Evolutionary conservation across 2,113 vertebrate genomes (phyloP).

Genomic region (Leucoraja erinaceus): DNA sequence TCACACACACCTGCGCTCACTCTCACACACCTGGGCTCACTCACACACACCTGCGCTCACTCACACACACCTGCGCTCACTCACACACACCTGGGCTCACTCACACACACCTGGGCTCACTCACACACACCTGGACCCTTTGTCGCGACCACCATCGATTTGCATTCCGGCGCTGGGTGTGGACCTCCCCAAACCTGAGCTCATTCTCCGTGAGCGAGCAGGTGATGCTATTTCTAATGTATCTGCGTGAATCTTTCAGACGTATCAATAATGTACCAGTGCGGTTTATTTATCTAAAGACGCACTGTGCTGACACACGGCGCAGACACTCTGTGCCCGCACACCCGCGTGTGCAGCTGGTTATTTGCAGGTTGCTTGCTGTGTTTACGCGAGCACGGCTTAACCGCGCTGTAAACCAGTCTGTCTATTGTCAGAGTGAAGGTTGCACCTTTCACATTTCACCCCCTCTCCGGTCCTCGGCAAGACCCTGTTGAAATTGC

Average conservation of each 20-base stretch:
- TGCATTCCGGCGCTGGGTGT: not conserved
- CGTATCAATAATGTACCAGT: not conserved
- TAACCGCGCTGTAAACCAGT: not conserved
- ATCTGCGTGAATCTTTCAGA: not conserved
- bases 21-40: no score
- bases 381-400: not conserved
- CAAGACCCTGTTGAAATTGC: no score
- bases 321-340: no score
- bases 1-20: not conserved
- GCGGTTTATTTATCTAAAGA: not conserved
- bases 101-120: not conserved
- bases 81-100: not conserved
- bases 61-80: not conserved
- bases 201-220: no score
- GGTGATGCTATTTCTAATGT: not conserved
- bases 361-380: not conserved
- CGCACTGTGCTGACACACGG: not conserved
- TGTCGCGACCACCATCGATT: not conserved
- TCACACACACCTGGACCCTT: not conserved
- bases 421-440: no score
- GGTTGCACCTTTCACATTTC: no score
- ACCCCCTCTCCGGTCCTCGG: no score
- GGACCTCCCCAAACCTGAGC: not conserved
- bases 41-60: not conserved
- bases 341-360: not conserved